A percentile compares a stretch with the other conserved stretches of the same genome.
These are phyloP conservation scores for Orientallactaga sibirica DNA, from an alignment of 2,797 vertebrate genomes.

Conservation along the genomic window DNA sequence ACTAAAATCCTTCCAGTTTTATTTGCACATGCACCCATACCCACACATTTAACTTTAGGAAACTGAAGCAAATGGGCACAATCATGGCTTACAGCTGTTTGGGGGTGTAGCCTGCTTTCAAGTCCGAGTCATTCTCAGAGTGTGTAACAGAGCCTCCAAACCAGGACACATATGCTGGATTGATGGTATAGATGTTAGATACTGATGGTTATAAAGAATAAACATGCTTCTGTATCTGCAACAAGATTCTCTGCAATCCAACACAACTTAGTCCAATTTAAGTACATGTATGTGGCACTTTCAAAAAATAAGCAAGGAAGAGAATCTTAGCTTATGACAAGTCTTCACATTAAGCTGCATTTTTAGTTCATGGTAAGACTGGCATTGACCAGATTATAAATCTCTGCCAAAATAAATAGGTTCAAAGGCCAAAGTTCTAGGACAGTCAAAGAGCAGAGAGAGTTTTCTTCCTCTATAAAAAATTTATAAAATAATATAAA, in stretches of 20 bases:
- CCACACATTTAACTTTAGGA: neutral
- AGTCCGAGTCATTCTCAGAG: neutral
- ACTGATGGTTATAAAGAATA: neutral
- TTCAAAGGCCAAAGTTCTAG: neutral
- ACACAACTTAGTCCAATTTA: neutral
- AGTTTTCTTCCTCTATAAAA: neutral
- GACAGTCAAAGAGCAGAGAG: neutral
- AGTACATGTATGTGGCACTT: neutral
- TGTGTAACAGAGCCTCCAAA: neutral
- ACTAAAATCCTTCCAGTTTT: slow-evolving; percentile 17
- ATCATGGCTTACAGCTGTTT: neutral
- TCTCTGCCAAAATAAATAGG: slow-evolving; percentile 62
- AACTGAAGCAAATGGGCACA: neutral
- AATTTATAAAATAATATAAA: too few species aligned
- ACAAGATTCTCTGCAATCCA: neutral
- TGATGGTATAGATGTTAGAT: neutral
- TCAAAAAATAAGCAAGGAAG: neutral
- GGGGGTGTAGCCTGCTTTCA: neutral
- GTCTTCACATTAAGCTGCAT: slow-evolving; percentile 51
- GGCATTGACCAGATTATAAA: slow-evolving; percentile 40
- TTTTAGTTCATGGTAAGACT: slow-evolving; percentile 15
- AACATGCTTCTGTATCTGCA: neutral
- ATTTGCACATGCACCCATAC: neutral
- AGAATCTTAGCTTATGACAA: neutral
- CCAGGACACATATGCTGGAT: neutral